phyloP scores from a whole-genome alignment of 2,888 invertebrate species.

The Eristalis pertinax region DNA sequence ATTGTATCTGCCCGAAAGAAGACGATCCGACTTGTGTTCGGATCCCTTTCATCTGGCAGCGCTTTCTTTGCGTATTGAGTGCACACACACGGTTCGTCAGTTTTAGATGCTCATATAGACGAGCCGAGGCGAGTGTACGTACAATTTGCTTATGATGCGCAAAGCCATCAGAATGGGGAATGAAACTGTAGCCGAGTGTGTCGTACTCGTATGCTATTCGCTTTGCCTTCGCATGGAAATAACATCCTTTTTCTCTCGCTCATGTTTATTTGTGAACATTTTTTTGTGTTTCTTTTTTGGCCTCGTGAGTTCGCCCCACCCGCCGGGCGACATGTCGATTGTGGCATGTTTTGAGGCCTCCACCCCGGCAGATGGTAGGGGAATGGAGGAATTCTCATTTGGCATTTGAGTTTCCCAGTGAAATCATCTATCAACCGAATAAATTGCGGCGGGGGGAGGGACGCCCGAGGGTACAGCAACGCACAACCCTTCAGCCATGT shows the following conservation, averaged over 20 bases:
- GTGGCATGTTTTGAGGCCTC: background rate
- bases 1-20: slow-evolving; percentile 27
- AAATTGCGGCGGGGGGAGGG: background rate
- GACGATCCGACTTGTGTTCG: slow-evolving; percentile 1
- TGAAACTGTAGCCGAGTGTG: slow-evolving; percentile 29
- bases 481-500: slow-evolving; percentile 46
- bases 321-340: slow-evolving; percentile 35
- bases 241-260: background rate
- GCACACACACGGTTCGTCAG: slow-evolving; percentile 19
- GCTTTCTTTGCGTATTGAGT: slow-evolving; percentile 23
- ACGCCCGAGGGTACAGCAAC: background rate
- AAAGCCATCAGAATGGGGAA: slow-evolving; percentile 51
- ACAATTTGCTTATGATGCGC: slow-evolving; percentile 49
- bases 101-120: background rate
- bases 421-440: slow-evolving; percentile 27
- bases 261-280: slow-evolving; percentile 47
- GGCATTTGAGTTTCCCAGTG: slow-evolving; percentile 12
- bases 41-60: slow-evolving; percentile 28
- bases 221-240: background rate
- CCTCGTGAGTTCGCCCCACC: background rate
- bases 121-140: slow-evolving; percentile 5
- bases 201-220: background rate
- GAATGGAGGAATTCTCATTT: background rate
- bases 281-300: background rate
- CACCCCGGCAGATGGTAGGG: background rate